Base-by-base conservation (phyloP, 2,797 vertebrate genomes). In the Periparus ater region DNA sequence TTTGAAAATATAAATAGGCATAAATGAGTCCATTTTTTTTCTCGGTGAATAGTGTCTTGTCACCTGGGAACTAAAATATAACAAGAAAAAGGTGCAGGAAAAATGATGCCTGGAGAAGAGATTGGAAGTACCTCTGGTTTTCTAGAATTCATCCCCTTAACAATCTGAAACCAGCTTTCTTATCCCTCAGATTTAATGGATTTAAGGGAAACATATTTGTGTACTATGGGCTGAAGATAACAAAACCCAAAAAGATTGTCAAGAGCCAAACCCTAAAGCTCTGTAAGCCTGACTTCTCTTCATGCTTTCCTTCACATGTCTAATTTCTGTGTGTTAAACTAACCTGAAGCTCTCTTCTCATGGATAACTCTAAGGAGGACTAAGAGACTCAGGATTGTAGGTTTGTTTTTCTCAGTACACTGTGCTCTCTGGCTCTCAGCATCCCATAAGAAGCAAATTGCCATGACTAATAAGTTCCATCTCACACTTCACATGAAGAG, bases 391-490 rank as follows among this genome's bases (percentile, higher is more conserved):
- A 11, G 48, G 13, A 57, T 22, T 67, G 67, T 27, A 48, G 17
- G 9, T 74, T 84, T 91, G 34, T 36, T 73, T 67, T 85, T 86
- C 63, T 87, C 71, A 82, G 61, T 36, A 57, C 19, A 19, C 22
- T 0, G 0, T 44, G 32, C 54, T 86, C 61, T 89, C 74, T 90
- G 60, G 27, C 29, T 82, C 74, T 26, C 5, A 5, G 83, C 21
- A 1, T 87, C 77, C 70, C 80, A 47, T 74, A 89, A 93, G 63
- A 84, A 93, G 58, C 42, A 88, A 93, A 95, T 82, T 88, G 51
- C 79, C 83, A 74, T 97, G 87, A 88, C 73, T 93, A 95, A 96
- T 86, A 95, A 84, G 74, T 93, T 91, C 94, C 86, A 91, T 93
- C 91, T 88, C 68, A 78, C 45, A 78, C 85, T 95, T 91, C 89